A percentile compares a stretch with the other conserved stretches of the same genome.
Evolutionary conservation across 2,113 vertebrate species (phyloP).

Genomic region (Marmota monax): DNA sequence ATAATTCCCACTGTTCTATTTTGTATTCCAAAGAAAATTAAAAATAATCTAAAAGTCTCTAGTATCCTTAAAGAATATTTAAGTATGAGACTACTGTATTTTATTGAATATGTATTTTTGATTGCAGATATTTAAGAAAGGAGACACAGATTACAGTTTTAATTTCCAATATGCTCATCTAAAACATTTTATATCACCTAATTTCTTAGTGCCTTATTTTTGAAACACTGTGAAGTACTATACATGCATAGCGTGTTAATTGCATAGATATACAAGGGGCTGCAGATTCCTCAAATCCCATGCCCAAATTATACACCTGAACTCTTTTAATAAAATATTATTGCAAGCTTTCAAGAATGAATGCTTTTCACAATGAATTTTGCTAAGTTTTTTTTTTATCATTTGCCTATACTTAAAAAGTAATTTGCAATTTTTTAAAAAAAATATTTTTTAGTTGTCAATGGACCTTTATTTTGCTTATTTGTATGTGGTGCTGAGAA

Average conservation of each 20-base stretch:
- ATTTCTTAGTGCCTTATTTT: background rate
- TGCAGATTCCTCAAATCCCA: background rate
- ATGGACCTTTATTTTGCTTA: too few relatives aligned
- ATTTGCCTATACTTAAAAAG: background rate
- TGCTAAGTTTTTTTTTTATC: background rate
- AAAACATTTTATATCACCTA: background rate
- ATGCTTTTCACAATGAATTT: background rate
- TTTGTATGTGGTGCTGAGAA: too few relatives aligned
- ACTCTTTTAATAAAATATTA: background rate
- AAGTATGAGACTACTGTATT: background rate
- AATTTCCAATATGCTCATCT: background rate
- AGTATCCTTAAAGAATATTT: background rate
- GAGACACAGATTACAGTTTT: background rate
- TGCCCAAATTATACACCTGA: background rate
- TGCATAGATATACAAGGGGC: background rate
- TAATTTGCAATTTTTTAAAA: background rate
- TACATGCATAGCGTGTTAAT: background rate
- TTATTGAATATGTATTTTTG: constrained; percentile 4
- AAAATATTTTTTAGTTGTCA: too few relatives aligned
- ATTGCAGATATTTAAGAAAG: constrained; percentile 31
- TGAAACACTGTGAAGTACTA: background rate
- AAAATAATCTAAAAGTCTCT: background rate
- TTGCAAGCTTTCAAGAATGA: background rate
- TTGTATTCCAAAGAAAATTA: constrained; percentile 43
- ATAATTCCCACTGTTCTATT: background rate